Conservation (phyloP, 92 coral and sea anemone genomes). For the Siderastrea radians region DNA sequence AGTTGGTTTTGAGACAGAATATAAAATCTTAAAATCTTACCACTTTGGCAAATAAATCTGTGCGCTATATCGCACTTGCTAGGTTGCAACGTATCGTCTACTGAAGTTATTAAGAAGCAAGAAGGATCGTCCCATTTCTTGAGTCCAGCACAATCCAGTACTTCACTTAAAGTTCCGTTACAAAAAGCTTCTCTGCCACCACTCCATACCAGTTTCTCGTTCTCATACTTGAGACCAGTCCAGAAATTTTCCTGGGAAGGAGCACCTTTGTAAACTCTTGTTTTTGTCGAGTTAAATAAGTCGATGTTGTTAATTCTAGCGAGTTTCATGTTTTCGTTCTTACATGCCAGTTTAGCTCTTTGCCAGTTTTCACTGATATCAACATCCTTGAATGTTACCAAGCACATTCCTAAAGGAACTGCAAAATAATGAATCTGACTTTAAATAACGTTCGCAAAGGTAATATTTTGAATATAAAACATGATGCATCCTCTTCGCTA, state of each 20-base stretch:
- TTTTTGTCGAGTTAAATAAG: background rate
- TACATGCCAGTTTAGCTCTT: background rate
- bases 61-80: background rate
- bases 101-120: background rate
- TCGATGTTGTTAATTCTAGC: background rate
- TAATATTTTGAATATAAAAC: background rate
- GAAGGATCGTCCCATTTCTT: background rate
- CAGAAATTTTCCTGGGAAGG: background rate
- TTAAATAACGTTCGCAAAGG: background rate
- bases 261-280: background rate
- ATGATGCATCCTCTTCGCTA: background rate
- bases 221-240: slow-evolving; percentile 9
- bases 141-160: background rate
- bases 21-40: background rate
- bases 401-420: background rate
- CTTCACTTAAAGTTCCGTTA: background rate
- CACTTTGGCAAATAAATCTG: slow-evolving; percentile 9
- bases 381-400: background rate
- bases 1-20: background rate
- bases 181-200: slow-evolving; percentile 3
- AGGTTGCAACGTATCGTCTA: background rate
- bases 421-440: background rate
- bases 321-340: background rate
- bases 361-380: slow-evolving; percentile 1
- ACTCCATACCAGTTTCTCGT: slow-evolving; percentile 11